phyloP scores from a whole-genome alignment of 2,888 invertebrate genomes.

The Linyphia triangularis region DNA sequence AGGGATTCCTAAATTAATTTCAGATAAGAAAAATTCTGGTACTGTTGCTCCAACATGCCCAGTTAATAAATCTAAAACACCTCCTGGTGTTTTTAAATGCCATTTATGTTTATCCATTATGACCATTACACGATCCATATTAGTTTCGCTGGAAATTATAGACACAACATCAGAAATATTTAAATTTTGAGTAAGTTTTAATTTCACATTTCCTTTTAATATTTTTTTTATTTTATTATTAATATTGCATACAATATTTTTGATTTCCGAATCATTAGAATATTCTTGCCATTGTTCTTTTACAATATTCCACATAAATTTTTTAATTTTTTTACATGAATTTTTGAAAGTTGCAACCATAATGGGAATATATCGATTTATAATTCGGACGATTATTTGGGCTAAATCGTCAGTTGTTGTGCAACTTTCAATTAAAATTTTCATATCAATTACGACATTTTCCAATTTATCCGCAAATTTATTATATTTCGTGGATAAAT shows the following conservation, averaged over 20 bases:
- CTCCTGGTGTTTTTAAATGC: not conserved
- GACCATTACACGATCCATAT: too few species aligned
- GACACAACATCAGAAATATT: too few species aligned
- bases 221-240: too few species aligned
- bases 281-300: conserved; percentile 41
- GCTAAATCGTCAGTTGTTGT: not conserved
- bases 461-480: not conserved
- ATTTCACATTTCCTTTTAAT: too few species aligned
- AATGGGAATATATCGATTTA: not conserved
- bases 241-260: too few species aligned
- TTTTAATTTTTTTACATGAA: not conserved
- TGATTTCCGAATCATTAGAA: too few species aligned
- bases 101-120: conserved; percentile 34
- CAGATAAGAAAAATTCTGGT: conserved; percentile 35
- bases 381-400: not conserved
- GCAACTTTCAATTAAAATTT: not conserved
- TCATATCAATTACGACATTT: not conserved
- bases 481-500: not conserved
- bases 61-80: conserved; percentile 36
- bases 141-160: too few species aligned
- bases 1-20: not conserved
- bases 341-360: not conserved
- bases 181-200: too few species aligned
- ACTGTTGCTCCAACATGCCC: conserved; percentile 40
- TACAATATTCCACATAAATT: conserved; percentile 23